Evolutionary conservation across 2,113 vertebrate species (phyloP).

Genomic region (Corythornis cristatus): DNA sequence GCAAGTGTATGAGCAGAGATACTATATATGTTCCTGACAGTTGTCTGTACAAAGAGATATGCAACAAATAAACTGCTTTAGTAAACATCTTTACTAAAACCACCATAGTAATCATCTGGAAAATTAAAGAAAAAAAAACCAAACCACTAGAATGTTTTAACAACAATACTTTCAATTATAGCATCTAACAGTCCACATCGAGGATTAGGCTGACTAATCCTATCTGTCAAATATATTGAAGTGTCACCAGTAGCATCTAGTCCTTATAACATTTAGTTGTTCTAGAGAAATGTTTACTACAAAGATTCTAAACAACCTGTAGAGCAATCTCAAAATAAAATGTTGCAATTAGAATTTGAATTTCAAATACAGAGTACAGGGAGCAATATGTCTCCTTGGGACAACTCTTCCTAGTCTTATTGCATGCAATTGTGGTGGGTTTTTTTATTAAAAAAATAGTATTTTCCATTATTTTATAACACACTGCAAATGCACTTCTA

Average conservation of each 20-base stretch:
- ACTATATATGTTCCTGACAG: neutral
- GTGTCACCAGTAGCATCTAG: neutral
- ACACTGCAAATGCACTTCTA: constrained; percentile 17
- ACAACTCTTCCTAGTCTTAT: neutral
- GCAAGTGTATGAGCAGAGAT: neutral
- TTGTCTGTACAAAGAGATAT: neutral
- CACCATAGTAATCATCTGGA: fast-evolving
- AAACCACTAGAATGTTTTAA: neutral
- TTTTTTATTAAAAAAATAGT: constrained; percentile 11
- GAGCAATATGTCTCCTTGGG: neutral
- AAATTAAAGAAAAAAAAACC: neutral
- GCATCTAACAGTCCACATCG: neutral
- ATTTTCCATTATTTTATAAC: constrained; percentile 20
- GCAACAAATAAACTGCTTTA: no score
- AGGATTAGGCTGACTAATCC: neutral
- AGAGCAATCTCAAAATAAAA: neutral
- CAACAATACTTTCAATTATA: neutral
- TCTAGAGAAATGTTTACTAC: neutral
- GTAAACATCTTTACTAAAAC: neutral
- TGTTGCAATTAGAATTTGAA: constrained; percentile 40
- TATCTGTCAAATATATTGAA: neutral
- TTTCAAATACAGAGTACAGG: constrained; percentile 16
- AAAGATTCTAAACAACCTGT: constrained; percentile 26
- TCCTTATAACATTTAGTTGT: neutral
- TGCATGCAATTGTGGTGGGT: neutral